phyloP scores from a whole-genome alignment of 2,888 invertebrate species.

The Heliconius cydno region DNA sequence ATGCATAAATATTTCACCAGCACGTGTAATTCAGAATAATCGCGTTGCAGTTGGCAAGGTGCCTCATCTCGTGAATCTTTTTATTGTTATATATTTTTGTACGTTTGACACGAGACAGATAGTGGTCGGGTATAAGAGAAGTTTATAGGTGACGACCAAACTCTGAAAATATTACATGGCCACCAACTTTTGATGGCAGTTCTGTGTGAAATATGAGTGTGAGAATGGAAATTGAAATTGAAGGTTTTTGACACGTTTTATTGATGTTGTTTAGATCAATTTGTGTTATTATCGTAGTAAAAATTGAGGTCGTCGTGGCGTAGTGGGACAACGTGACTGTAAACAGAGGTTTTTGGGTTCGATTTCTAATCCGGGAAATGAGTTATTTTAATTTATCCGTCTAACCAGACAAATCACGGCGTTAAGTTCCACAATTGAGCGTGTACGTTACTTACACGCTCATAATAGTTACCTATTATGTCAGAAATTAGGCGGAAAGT shows the following conservation, averaged over 20 bases:
- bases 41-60: slow-evolving; percentile 41
- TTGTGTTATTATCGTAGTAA: slow-evolving; percentile 9
- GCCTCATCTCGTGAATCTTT: slow-evolving; percentile 40
- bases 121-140: slow-evolving; percentile 26
- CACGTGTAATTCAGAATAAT: slow-evolving; percentile 36
- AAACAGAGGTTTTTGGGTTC: background rate
- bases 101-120: slow-evolving; percentile 36
- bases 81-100: slow-evolving; percentile 40
- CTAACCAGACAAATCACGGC: background rate
- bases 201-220: slow-evolving; percentile 2
- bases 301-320: background rate
- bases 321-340: background rate
- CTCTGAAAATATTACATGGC: slow-evolving; percentile 26
- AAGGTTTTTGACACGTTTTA: slow-evolving; percentile 22
- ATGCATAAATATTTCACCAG: slow-evolving; percentile 38
- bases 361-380: background rate
- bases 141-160: slow-evolving; percentile 24
- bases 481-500: too few species aligned
- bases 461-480: too few species aligned
- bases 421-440: background rate
- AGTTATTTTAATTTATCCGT: background rate
- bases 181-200: slow-evolving; percentile 4
- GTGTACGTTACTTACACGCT: too few species aligned
- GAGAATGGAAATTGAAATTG: slow-evolving; percentile 6
- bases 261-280: slow-evolving; percentile 17